A percentile compares a stretch with the other conserved stretches of the same genome.
These are phyloP conservation scores for Cryptocephalus moraei DNA, from an alignment of 2,888 invertebrate genomes.

Conservation along the genomic window DNA sequence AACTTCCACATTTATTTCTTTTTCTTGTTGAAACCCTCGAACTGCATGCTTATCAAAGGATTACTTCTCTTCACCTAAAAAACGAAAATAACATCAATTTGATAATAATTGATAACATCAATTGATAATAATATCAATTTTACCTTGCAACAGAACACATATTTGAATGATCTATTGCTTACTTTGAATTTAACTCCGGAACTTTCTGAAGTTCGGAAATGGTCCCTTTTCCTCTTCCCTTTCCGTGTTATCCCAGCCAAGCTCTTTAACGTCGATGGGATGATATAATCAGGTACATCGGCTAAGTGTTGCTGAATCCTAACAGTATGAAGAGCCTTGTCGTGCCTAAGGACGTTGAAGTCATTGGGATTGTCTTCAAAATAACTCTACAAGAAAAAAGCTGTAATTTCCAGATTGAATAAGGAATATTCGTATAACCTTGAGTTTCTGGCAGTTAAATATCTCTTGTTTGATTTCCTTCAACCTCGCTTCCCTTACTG, in stretches of 20 bases:
- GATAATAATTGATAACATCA: constrained; percentile 2
- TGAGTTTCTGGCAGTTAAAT: constrained; percentile 82
- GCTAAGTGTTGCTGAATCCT: constrained; percentile 74
- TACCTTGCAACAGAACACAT: neutral
- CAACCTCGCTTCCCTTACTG: constrained; percentile 86
- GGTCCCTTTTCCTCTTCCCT: constrained; percentile 24
- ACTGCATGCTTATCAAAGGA: constrained; percentile 57
- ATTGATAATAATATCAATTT: constrained; percentile 1
- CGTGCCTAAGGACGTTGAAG: constrained; percentile 72
- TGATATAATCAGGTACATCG: constrained; percentile 87
- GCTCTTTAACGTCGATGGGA: constrained; percentile 66
- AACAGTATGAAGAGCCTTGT: constrained; percentile 78
- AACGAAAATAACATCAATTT: constrained; percentile 8
- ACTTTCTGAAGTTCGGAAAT: constrained; percentile 20
- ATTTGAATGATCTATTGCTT: constrained; percentile 1
- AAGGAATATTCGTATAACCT: constrained; percentile 40
- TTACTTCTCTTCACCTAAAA: constrained; percentile 55
- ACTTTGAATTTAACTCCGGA: constrained; percentile 22
- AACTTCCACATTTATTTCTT: constrained; percentile 21
- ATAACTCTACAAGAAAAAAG: constrained; percentile 54
- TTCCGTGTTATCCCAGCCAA: constrained; percentile 43
- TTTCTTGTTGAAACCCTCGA: constrained; percentile 46
- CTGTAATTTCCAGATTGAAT: neutral
- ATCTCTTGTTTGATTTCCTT: constrained; percentile 94
- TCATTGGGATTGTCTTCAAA: constrained; percentile 90